Base-by-base conservation (phyloP, 2,888 invertebrate species). In the Himalopsyche tibetana region DNA sequence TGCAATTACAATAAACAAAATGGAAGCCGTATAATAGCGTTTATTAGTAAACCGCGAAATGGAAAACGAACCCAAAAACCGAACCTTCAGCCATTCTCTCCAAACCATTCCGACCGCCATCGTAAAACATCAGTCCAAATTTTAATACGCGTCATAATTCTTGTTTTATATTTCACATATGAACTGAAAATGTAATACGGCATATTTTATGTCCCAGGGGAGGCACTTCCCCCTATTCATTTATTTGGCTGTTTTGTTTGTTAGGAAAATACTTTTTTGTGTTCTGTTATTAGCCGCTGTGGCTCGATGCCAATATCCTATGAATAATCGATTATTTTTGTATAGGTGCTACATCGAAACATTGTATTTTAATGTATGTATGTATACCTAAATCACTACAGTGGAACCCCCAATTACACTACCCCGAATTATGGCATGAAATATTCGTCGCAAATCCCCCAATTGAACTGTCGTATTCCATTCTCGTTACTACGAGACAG, bases 161-260 rank as follows among this genome's bases (percentile, higher is more conserved):
- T 81, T 84, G 82, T 86, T 86, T 86, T 86, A 86, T 86, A 86
- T 86, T 86, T 82, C 86, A 80, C 82, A 81, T 85, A 82, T 85
- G 85, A 82, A 56, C 38, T 38, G 84, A 69, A 79, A 83, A 79
- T 40, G 85, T 85, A 85, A 85, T 85, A 82, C 82, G 36, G 80
- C 74, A 85, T 81, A 85, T 85, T 82, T 85, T 85, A 74, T 74
- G 74, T 40, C n/a, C 69, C 45, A 40, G 17, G 85, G 79, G 79
- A 51, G 40, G 19, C 36, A 1, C 83, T 55, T 5, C 12, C 55
- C 74, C 74, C 69, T 3, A 38, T 38, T 74, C 74, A 74, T 74
- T 74, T 74, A 74, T 74, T 74, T 36, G 36, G 38, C 38, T 36
- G 74, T 36, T 74, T 74, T 74, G 19, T 74, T 74, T 74, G 74